Conservation (phyloP, 2,113 vertebrate genomes). For the Silurus asotus region DNA sequence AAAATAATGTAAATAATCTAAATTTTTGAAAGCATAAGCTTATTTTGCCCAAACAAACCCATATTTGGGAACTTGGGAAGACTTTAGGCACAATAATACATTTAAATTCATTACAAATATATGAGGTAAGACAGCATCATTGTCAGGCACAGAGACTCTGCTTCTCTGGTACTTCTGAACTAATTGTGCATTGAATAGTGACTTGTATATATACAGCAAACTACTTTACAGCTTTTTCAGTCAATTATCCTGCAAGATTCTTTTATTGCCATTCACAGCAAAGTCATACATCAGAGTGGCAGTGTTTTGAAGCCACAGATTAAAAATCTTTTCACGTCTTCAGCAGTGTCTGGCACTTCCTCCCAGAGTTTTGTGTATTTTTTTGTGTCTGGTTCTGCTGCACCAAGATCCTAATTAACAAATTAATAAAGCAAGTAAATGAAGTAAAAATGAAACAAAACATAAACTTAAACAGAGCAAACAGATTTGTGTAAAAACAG, state of each 20-base stretch:
- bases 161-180: background rate
- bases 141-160: background rate
- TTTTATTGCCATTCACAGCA: background rate
- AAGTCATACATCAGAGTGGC: background rate
- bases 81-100: background rate
- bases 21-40: background rate
- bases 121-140: background rate
- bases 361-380: background rate
- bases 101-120: background rate
- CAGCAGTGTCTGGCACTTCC: background rate
- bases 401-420: background rate
- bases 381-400: background rate
- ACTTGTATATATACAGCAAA: background rate
- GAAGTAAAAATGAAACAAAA: background rate
- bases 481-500: background rate
- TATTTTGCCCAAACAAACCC: background rate
- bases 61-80: background rate
- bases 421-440: background rate
- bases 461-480: too few species aligned
- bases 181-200: background rate
- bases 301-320: background rate
- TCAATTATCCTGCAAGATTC: background rate
- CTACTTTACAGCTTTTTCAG: background rate
- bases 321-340: background rate
- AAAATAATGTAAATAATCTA: background rate